phyloP scores from a whole-genome alignment of 2,888 invertebrate species.

The Marronus borbonicus region DNA sequence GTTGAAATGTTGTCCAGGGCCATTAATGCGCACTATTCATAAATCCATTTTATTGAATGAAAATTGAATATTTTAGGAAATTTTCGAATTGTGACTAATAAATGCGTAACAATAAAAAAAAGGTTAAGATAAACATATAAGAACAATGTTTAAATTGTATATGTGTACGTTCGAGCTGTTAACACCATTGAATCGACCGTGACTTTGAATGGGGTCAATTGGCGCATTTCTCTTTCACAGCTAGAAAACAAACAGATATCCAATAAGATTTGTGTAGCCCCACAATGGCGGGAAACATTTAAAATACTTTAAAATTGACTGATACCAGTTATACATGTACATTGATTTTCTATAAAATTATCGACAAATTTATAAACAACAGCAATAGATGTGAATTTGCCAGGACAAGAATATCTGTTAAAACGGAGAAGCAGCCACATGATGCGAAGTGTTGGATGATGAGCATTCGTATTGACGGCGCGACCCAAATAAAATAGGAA shows the following conservation, averaged over 20 bases:
- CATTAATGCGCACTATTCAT: too few species aligned
- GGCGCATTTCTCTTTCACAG: slow-evolving; percentile 46
- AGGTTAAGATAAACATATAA: neutral
- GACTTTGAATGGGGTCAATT: slow-evolving; percentile 49
- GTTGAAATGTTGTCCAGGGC: too few species aligned
- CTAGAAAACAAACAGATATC: slow-evolving; percentile 45
- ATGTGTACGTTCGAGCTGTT: neutral
- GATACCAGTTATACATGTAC: neutral
- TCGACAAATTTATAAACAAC: neutral
- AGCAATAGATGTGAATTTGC: neutral
- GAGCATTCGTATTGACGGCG: slow-evolving; percentile 41
- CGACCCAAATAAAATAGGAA: slow-evolving; percentile 45
- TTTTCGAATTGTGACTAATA: neutral
- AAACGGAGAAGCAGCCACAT: slow-evolving; percentile 30
- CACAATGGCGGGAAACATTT: slow-evolving; percentile 27
- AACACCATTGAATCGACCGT: slow-evolving; percentile 41
- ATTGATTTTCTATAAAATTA: neutral
- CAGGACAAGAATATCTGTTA: neutral
- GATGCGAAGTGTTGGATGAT: slow-evolving; percentile 36
- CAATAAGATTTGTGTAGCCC: slow-evolving; percentile 26
- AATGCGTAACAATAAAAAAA: neutral
- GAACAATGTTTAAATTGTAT: slow-evolving; percentile 1
- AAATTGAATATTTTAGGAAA: too few species aligned
- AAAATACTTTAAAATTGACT: slow-evolving; percentile 1
- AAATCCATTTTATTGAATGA: too few species aligned